Evolutionary conservation across 2,888 invertebrate genomes (phyloP).

Genomic region (Acronicta psi): DNA sequence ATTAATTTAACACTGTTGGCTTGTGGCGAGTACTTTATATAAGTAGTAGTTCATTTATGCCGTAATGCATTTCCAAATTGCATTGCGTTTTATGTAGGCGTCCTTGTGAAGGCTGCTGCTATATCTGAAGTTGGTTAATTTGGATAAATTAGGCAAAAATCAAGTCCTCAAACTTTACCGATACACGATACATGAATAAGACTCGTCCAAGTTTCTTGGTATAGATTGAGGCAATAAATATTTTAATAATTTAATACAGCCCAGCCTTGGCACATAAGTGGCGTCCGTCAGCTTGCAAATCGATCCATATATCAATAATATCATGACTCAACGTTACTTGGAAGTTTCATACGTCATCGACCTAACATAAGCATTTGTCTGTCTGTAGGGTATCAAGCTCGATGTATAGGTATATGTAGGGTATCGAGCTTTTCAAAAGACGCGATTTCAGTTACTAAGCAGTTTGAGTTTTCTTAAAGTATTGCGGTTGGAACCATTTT

Average conservation of each 20-base stretch:
- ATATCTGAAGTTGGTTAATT: slow-evolving; percentile 17
- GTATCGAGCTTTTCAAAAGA: slow-evolving; percentile 6
- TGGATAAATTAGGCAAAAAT: too few species aligned
- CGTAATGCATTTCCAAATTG: slow-evolving; percentile 22
- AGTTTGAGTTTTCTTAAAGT: not conserved
- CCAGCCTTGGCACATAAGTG: slow-evolving; percentile 21
- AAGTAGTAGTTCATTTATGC: slow-evolving; percentile 30
- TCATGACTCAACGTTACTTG: slow-evolving; percentile 40
- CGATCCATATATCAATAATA: slow-evolving; percentile 38
- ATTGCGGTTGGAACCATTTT: not conserved
- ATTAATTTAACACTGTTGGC: slow-evolving; percentile 36
- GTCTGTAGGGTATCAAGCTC: slow-evolving; percentile 5
- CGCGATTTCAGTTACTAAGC: slow-evolving; percentile 9
- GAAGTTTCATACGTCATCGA: slow-evolving; percentile 41
- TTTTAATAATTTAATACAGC: slow-evolving; percentile 25
- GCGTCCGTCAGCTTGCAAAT: slow-evolving; percentile 23
- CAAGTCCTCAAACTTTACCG: too few species aligned
- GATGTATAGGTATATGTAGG: too few species aligned
- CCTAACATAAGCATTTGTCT: slow-evolving; percentile 20
- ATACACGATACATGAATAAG: too few species aligned
- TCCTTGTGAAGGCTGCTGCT: slow-evolving; percentile 44
- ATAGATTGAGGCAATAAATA: not conserved
- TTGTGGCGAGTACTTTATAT: slow-evolving; percentile 14
- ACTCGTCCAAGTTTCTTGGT: not conserved
- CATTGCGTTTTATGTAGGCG: slow-evolving; percentile 25